phyloP scores from a whole-genome alignment of 2,888 invertebrate genomes.

The Steinernema carpocapsae region DNA sequence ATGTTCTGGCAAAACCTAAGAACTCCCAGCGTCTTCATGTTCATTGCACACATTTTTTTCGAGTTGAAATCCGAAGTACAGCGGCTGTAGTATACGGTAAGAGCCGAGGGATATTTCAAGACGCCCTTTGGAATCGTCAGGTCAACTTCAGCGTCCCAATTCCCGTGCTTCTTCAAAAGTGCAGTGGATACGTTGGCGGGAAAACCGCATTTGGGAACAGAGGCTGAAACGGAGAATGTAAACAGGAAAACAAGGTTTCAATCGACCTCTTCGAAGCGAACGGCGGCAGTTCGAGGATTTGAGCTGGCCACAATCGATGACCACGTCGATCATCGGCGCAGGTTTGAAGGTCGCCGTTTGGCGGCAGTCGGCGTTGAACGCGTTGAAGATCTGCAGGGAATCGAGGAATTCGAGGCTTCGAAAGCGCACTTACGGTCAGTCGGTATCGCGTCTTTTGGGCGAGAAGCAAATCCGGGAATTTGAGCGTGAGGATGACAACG shows the following conservation, averaged over 20 bases:
- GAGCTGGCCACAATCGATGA: background rate
- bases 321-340: background rate
- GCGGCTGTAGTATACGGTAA: background rate
- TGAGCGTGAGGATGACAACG: slow-evolving; percentile 4
- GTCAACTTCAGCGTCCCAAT: slow-evolving; percentile 19
- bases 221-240: background rate
- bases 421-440: background rate
- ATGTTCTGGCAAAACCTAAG: background rate
- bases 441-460: background rate
- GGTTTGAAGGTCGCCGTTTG: slow-evolving; percentile 8
- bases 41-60: background rate
- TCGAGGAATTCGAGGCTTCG: background rate
- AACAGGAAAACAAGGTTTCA: background rate
- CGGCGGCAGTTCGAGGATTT: background rate
- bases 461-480: background rate
- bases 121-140: background rate
- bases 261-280: background rate
- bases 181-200: background rate
- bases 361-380: background rate
- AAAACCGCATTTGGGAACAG: background rate
- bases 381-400: background rate
- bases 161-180: slow-evolving; percentile 11
- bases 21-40: background rate
- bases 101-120: background rate
- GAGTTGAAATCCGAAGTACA: no score